phyloP scores from a whole-genome alignment of 2,113 vertebrate species.

The Pao palembangensis region DNA sequence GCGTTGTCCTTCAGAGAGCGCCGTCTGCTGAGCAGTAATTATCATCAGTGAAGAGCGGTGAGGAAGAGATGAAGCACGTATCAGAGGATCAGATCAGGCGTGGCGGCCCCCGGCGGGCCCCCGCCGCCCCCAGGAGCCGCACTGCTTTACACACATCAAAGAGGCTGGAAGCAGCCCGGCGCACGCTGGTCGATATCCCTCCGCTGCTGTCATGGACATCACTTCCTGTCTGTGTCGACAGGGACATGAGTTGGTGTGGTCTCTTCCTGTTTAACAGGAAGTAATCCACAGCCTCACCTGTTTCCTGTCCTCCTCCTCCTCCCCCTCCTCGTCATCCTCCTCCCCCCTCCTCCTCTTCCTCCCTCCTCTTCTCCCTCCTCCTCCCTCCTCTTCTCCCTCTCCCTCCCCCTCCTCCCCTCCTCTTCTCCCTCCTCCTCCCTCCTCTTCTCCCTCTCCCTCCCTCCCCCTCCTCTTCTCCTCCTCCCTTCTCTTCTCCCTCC shows the following conservation, averaged over 20 bases:
- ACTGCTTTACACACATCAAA: slow-evolving; percentile 57
- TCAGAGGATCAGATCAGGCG: slow-evolving; percentile 46
- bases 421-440: too few species aligned
- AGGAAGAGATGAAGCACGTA: slow-evolving; percentile 53
- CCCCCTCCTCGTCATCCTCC: too few species aligned
- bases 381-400: too few species aligned
- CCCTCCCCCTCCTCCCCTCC: too few species aligned
- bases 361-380: too few species aligned
- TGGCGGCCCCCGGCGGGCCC: slow-evolving; percentile 40
- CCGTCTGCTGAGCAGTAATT: slow-evolving; percentile 52
- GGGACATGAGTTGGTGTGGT: too few species aligned
- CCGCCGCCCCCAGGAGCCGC: slow-evolving; percentile 30
- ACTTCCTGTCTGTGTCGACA: too few species aligned
- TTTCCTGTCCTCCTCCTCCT: not conserved
- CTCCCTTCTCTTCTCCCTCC: not conserved
- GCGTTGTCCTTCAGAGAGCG: slow-evolving; percentile 33
- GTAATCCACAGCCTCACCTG: too few species aligned
- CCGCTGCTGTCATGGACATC: too few species aligned
- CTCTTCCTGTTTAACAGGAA: not conserved
- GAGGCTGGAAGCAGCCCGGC: slow-evolving; percentile 52
- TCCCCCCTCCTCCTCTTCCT: too few species aligned
- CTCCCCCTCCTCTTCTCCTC: too few species aligned
- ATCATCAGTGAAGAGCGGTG: slow-evolving; percentile 39
- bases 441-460: too few species aligned
- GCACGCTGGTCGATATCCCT: slow-evolving; percentile 48